Evolutionary conservation across 1,140 invertebrate species (phyloP).

Genomic region (Bombyx mandarina): DNA sequence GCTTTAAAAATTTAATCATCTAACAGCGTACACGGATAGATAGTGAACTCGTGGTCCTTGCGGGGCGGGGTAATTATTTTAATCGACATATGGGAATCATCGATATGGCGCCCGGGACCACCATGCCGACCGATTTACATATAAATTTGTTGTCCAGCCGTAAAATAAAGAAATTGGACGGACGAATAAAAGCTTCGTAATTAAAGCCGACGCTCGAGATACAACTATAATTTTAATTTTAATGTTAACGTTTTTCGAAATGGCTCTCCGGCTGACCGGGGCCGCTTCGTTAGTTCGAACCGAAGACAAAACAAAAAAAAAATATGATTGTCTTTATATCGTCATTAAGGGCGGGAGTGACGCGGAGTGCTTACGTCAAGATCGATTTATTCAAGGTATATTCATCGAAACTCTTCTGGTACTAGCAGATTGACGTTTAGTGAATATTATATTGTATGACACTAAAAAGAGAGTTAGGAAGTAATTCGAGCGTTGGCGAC

Average conservation of each 20-base stretch:
- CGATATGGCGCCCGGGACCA: conserved; percentile 40
- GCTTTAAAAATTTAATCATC: too few relatives aligned
- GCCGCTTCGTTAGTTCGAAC: conserved; percentile 36
- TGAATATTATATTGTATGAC: too few relatives aligned
- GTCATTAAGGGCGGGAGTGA: conserved; percentile 12
- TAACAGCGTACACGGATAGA: neutral
- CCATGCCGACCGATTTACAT: conserved; percentile 57
- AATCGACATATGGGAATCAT: conserved; percentile 42
- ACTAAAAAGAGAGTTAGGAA: too few relatives aligned
- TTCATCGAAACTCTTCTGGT: too few relatives aligned
- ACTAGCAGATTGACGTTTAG: too few relatives aligned
- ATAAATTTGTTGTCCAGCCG: conserved; percentile 62
- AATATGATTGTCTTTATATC: conserved; percentile 11
- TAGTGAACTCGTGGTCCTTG: neutral
- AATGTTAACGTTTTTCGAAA: conserved; percentile 45
- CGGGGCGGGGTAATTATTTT: conserved; percentile 31
- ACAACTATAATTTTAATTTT: conserved; percentile 52
- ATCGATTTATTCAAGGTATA: conserved; percentile 5
- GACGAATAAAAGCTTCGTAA: conserved; percentile 45
- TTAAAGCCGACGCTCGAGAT: conserved; percentile 38
- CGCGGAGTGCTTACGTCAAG: conserved; percentile 12
- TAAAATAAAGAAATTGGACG: conserved; percentile 68
- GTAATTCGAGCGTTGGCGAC: too few relatives aligned
- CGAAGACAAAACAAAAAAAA: conserved; percentile 9
- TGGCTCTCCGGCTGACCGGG: conserved; percentile 18